These are phyloP conservation scores for Apamea anceps DNA, from an alignment of 2,888 invertebrate genomes.

Conservation along the genomic window DNA sequence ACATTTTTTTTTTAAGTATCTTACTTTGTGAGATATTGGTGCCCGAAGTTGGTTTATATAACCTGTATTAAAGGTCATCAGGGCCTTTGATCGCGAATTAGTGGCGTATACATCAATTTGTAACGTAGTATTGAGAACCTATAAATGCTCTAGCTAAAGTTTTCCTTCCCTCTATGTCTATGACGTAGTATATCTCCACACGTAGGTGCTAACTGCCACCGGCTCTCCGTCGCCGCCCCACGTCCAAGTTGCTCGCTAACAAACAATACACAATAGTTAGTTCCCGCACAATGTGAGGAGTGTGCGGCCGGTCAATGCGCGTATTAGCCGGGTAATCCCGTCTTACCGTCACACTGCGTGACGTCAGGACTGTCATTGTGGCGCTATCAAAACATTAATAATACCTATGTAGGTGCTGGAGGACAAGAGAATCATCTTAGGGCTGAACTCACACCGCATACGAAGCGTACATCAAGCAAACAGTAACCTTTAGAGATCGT, in stretches of 20 bases:
- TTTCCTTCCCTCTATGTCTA: background rate
- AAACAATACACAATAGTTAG: conserved; percentile 51
- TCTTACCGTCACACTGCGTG: conserved; percentile 37
- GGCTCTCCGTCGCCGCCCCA: background rate
- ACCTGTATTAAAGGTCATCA: no score
- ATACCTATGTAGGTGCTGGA: conserved; percentile 13
- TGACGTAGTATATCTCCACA: background rate
- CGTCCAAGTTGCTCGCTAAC: conserved; percentile 23
- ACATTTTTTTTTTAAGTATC: background rate
- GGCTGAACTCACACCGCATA: background rate
- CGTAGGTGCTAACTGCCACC: conserved; percentile 6
- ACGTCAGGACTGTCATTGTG: conserved; percentile 43
- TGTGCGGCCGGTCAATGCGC: conserved; percentile 45
- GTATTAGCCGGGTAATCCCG: conserved; percentile 55
- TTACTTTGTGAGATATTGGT: background rate
- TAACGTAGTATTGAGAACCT: background rate
- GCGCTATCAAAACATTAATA: conserved; percentile 41
- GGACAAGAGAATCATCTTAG: conserved; percentile 13
- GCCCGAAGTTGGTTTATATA: no score
- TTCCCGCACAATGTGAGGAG: conserved; percentile 20
- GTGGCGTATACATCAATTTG: background rate
- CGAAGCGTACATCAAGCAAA: background rate
- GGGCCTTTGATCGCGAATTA: background rate
- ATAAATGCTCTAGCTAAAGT: background rate
- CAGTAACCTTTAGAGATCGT: background rate